These are phyloP conservation scores for Apamea anceps DNA, from an alignment of 2,888 invertebrate species.

Conservation along the genomic window DNA sequence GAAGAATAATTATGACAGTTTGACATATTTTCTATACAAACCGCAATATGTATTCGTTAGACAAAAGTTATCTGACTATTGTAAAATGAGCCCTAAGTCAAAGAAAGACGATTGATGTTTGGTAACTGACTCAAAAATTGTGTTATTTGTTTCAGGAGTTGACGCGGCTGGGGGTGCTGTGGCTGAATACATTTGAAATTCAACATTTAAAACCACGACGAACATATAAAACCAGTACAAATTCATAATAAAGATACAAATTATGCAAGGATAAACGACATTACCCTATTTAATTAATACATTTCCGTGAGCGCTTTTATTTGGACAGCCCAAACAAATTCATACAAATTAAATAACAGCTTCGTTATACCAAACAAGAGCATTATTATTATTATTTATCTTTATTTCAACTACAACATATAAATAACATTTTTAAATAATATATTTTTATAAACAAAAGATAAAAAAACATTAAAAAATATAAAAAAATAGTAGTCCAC, in stretches of 20 bases:
- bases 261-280: no score
- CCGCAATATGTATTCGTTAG: no score
- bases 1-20: no score
- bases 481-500: no score
- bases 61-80: no score
- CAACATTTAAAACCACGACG: background rate
- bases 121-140: no score
- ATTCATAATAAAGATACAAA: background rate
- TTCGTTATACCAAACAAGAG: constrained; percentile 24
- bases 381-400: background rate
- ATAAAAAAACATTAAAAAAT: no score
- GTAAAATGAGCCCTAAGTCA: no score
- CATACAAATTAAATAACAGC: background rate
- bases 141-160: background rate
- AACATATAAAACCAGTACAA: background rate
- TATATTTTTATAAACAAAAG: no score
- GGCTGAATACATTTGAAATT: background rate
- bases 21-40: no score
- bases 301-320: background rate
- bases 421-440: no score
- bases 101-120: background rate
- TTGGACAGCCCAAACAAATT: background rate
- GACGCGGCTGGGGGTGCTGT: background rate
- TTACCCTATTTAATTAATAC: background rate
- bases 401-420: no score